Evolutionary conservation across 2,113 vertebrate species (phyloP), one percentile per base, ranked within the genome.

Genomic region (Heterotis niloticus): DNA sequence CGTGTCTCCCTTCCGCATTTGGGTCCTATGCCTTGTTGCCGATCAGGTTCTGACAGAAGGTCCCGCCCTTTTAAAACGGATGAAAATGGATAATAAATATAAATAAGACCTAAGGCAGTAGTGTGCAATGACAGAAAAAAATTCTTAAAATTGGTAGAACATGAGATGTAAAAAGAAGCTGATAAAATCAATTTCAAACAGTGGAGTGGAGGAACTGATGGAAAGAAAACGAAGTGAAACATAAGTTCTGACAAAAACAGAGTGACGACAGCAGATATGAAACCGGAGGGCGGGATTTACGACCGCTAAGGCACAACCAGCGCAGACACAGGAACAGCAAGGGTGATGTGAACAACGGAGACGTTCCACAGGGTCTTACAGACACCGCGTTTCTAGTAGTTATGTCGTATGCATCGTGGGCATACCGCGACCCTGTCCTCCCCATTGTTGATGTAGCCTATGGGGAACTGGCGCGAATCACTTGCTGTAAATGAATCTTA

Each of bases 401-500:
- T 94, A n/a, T n/a, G 88, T 94, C 91, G 86, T 94, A 94, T 86
- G 94, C 84, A 3, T 93, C 93, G 29, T 94, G 92, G 76, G 88
- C 85, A 81, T 92, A 93, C 28, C n/a, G 88, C 76, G 20, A 91
- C 89, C 12, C 90, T 89, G 0, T 77, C 78, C 0, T 85, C 88
- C 0, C 89, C 92, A n/a, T 91, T 92, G 87, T 92, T 82, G 82
- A 80, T 20, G 78, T 74, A 75, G 57, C n/a, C 86, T 82, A 67
- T 90, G 88, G 0, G 91, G 85, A n/a, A 80, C 85, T 88, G 89
- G 83, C 23, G 87, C 92, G n/a, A n/a, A 98, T 90, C 98, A 98
- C 73, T 98, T 98, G 90, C 91, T 93, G 0, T 92, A 98, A 64
- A 99, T 95, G n/a, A n/a, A n/a, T n/a, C n/a, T 88, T 98, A 96